Percentiles rank a stretch among this genome's conserved stretches.
These are phyloP conservation scores for Halictus rubicundus DNA, from an alignment of 1,140 invertebrate genomes.

Conservation along the genomic window DNA sequence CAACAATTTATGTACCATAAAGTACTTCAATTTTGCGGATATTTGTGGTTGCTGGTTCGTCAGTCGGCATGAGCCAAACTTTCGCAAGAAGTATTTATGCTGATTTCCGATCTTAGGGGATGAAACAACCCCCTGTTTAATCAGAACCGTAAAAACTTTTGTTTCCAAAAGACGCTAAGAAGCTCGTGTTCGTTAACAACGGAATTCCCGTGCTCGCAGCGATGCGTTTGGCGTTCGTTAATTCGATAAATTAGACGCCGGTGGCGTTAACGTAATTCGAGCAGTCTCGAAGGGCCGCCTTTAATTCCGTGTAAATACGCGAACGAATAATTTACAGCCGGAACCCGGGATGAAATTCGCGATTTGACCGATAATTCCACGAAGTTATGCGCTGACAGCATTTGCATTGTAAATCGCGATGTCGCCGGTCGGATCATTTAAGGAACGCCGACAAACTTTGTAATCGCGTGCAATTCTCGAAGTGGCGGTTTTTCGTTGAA, in stretches of 20 bases:
- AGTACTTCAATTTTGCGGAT: no score
- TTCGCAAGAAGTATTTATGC: background rate
- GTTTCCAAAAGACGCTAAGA: background rate
- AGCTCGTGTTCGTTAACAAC: background rate
- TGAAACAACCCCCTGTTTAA: no score
- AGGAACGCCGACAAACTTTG: slow-evolving; percentile 48
- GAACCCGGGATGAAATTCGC: slow-evolving; percentile 45
- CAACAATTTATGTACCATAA: no score
- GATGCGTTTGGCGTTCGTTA: slow-evolving; percentile 23
- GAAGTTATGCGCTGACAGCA: slow-evolving; percentile 43
- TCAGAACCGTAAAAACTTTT: background rate
- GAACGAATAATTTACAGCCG: slow-evolving; percentile 40
- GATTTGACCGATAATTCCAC: slow-evolving; percentile 54
- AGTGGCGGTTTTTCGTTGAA: slow-evolving; percentile 34
- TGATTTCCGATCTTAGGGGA: background rate
- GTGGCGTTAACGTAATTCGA: slow-evolving; percentile 25
- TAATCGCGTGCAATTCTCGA: slow-evolving; percentile 41
- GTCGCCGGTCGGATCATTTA: slow-evolving; percentile 37
- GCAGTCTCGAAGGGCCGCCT: slow-evolving; percentile 31
- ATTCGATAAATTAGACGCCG: slow-evolving; percentile 28
- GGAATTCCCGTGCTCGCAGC: slow-evolving; percentile 14
- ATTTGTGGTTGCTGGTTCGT: no score
- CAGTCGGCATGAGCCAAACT: no score
- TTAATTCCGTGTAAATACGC: slow-evolving; percentile 52
- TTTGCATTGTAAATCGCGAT: slow-evolving; percentile 60